phyloP scores from a whole-genome alignment of 2,797 vertebrate species.

The Xerus rutilus region DNA sequence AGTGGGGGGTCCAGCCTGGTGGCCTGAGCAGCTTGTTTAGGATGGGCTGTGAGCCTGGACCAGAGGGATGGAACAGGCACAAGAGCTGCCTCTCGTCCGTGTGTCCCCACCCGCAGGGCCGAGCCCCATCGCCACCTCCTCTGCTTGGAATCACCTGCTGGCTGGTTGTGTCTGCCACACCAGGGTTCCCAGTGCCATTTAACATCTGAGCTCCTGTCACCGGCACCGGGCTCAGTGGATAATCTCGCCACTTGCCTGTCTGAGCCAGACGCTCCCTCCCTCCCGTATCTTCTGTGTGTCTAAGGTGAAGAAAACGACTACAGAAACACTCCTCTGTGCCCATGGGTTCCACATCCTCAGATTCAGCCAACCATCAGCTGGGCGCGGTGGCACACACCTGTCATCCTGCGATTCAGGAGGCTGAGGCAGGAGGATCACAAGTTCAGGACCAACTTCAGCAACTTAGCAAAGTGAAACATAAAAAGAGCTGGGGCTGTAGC shows the following conservation, averaged over 20 bases:
- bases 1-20: neutral
- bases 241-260: neutral
- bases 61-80: neutral
- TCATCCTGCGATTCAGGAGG: too few relatives aligned
- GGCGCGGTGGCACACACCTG: too few relatives aligned
- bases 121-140: neutral
- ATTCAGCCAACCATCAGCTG: neutral
- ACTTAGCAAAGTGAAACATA: too few relatives aligned
- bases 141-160: neutral
- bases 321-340: neutral
- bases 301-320: neutral
- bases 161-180: neutral
- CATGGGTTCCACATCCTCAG: neutral
- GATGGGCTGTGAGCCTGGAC: neutral
- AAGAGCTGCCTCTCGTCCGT: neutral
- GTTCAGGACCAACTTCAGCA: too few relatives aligned
- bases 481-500: too few relatives aligned
- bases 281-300: neutral
- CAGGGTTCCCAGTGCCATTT: neutral
- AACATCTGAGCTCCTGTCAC: neutral
- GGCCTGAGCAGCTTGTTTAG: neutral
- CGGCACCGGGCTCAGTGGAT: neutral
- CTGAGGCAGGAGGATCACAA: too few relatives aligned
- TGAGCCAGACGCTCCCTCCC: neutral
- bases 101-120: neutral